Conservation (phyloP, 2,113 vertebrate genomes). For the Eublepharis macularius region DNA sequence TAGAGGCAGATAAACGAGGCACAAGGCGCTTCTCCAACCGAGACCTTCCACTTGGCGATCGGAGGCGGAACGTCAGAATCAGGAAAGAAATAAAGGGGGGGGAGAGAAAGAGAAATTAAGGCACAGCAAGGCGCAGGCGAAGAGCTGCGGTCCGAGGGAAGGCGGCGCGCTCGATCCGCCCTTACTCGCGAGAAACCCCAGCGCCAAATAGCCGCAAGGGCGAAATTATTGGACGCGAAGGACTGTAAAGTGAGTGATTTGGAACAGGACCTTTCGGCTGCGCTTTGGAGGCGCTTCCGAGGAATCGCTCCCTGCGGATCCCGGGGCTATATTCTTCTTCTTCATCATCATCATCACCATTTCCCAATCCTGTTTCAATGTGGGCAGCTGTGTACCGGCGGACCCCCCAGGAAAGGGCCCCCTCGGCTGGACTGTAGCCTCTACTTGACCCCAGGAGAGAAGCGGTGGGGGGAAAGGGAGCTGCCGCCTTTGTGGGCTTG, state of each 20-base stretch:
- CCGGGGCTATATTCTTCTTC: neutral
- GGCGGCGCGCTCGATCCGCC: neutral
- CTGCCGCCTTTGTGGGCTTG: slow-evolving; percentile 46
- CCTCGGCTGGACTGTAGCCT: slow-evolving; percentile 53
- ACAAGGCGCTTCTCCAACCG: slow-evolving; percentile 62
- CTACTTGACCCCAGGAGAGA: slow-evolving; percentile 54
- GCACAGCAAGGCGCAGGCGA: neutral
- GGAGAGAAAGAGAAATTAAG: slow-evolving; percentile 33
- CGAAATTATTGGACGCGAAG: neutral
- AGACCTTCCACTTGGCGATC: slow-evolving; percentile 62
- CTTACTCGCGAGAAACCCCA: neutral
- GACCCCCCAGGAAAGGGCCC: slow-evolving; percentile 38
- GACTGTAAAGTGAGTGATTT: neutral
- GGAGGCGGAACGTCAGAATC: slow-evolving; percentile 61
- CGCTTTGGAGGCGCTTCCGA: slow-evolving; percentile 19
- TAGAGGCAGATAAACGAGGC: slow-evolving; percentile 55
- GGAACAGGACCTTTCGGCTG: neutral
- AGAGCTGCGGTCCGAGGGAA: neutral
- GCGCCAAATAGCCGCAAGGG: neutral
- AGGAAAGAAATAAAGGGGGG: slow-evolving; percentile 53
- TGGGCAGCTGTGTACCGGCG: slow-evolving; percentile 30
- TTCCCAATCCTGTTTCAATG: neutral
- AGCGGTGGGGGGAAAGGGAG: slow-evolving; percentile 30
- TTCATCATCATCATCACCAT: neutral
- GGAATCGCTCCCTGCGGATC: neutral